These are phyloP conservation scores for Procambarus clarkii DNA, from an alignment of 1,140 invertebrate genomes.

Conservation along the genomic window DNA sequence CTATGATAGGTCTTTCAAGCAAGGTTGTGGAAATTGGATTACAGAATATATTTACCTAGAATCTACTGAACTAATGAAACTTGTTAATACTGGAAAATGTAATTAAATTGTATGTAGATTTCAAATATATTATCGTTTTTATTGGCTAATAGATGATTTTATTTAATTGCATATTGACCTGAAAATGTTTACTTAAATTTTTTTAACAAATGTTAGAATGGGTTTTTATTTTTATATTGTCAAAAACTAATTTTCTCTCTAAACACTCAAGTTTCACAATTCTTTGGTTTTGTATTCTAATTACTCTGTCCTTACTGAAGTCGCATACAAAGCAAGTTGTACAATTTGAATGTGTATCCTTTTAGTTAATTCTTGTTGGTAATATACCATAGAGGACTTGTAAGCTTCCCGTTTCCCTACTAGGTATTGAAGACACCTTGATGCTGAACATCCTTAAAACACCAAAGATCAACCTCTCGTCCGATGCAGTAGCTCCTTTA, in stretches of 20 bases:
- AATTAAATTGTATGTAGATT: no score
- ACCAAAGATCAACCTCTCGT: conserved; percentile 53
- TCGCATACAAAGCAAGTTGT: background rate
- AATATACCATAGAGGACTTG: background rate
- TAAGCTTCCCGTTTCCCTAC: conserved; percentile 11
- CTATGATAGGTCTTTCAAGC: background rate
- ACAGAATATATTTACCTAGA: background rate
- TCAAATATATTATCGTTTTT: no score
- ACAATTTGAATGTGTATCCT: background rate
- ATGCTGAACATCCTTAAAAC: conserved; percentile 17
- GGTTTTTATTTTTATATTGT: no score
- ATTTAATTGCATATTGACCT: no score
- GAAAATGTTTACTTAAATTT: no score
- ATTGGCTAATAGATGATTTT: no score
- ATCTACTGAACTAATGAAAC: background rate
- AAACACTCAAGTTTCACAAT: no score
- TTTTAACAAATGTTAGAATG: no score
- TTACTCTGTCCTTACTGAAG: background rate
- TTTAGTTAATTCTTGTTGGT: background rate
- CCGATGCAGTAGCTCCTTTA: background rate
- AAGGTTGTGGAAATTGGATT: background rate
- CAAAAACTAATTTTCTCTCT: no score
- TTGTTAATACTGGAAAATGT: background rate
- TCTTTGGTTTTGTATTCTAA: no score
- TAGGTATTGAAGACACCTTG: conserved; percentile 41